Conservation (phyloP, 2,888 invertebrate species). For the Microctonus aethiopoides region DNA sequence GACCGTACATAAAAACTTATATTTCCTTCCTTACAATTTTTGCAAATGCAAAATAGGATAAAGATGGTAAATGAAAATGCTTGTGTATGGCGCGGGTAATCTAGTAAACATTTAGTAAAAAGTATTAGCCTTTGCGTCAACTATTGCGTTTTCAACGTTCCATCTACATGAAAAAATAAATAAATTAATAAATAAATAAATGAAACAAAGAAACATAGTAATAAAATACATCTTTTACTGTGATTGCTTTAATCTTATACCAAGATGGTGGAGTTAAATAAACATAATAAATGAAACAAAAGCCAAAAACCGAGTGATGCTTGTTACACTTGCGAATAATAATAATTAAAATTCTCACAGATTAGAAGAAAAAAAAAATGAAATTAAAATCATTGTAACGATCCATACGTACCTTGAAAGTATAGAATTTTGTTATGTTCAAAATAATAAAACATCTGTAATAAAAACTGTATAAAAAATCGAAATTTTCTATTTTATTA, state of each 20-base stretch:
- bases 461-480: constrained; percentile 58
- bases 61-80: constrained; percentile 49
- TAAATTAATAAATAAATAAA: neutral
- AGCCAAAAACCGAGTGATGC: constrained; percentile 6
- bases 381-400: constrained; percentile 57
- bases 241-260: constrained; percentile 59
- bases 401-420: constrained; percentile 66
- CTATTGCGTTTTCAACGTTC: constrained; percentile 48
- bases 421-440: constrained; percentile 66
- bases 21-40: neutral
- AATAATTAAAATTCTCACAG: constrained; percentile 62
- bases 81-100: constrained; percentile 45
- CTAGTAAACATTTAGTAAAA: constrained; percentile 45
- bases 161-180: constrained; percentile 44
- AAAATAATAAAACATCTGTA: constrained; percentile 64
- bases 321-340: constrained; percentile 53
- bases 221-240: constrained; percentile 55
- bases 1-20: neutral
- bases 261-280: constrained; percentile 43
- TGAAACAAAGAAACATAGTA: too few species aligned
- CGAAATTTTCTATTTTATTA: neutral
- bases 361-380: constrained; percentile 42
- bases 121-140: constrained; percentile 43
- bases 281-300: too few species aligned
- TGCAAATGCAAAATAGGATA: constrained; percentile 15